Base-by-base conservation (phyloP, 2,113 vertebrate species). In the Pseudorasbora parva region DNA sequence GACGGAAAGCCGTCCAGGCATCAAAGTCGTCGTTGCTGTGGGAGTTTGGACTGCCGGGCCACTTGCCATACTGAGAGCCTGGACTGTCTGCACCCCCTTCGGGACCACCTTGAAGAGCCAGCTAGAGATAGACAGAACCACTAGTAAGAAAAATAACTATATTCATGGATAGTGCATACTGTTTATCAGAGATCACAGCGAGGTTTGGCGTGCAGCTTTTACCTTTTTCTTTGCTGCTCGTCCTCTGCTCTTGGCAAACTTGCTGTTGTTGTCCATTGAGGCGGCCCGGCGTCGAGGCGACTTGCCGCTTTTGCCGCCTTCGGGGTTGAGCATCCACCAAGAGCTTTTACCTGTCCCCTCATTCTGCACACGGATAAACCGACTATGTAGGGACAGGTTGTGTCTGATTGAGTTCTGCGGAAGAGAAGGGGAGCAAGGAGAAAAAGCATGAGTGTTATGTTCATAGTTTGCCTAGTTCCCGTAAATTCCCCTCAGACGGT, bases 301-400 rank as follows among this genome's bases (percentile, higher is more conserved):
- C 87, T 99, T 99, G 30, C 97, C 97, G 3, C 96, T 99, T 92
- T 99, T 99, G 71, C 97, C 97, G 3, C 98, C 98, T 89, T 99
- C 98, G 0, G 98, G 97, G 89, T 99, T 99, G 1, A 99, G 93
- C 96, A 99, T 99, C 98, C 98, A 99, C 98, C 98, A 99, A 15
- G 98, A 99, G 92, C 98, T 99, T 91, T 99, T 99, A 21, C 98
- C 98, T 1, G 98, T 99, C 59, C 97, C 98, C 89, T 99, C 98
- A 76, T 99, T 99, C 93, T 99, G 98, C 80, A 99, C 97, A 1
- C 98, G 95, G 43, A 99, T 91, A 84, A 99, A 99, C 88, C 98
- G 97, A 92, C 97, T 99, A 90, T 99, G 97, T 86, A 99, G 94
- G 21, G 98, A 99, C 90, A 99, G 89, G 90, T 99, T 99, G 91